Base-by-base conservation (phyloP, 2,888 invertebrate genomes). In the Caenorhabditis imperialis region DNA sequence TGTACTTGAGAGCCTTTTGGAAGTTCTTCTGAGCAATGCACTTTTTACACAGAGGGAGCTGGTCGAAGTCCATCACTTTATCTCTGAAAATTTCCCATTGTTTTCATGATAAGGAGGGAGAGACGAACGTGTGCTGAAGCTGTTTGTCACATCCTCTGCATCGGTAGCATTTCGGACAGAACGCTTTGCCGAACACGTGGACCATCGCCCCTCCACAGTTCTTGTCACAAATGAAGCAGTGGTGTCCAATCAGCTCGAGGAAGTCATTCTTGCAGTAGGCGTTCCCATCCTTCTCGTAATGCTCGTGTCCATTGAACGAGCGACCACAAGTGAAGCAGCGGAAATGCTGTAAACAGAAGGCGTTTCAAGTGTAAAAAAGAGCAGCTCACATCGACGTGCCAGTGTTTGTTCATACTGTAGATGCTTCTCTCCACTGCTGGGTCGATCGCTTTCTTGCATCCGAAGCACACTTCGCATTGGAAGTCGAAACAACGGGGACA, bases 311-410 rank as follows among this genome's bases (percentile, higher is more conserved):
- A 40, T 71, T 38, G 88, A 97, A 96, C 89, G 94, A 94, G 89
- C 94, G 94, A 38, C 95, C 95, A 89, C 97, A 97, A 88, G 95
- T 94, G 76, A 94, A 94, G 90, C 97, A 97, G 91, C 96, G 95
- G 91, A 97, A 97, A 90, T 96, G 96, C 90, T 97, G 48, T 55
- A 78, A 69, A 10, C 23, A 3, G 4, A 20, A 16, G 30, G 10
- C 3, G 27, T 42, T 27, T 25, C 37, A 22, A 33, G 40, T 12
- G 35, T 6, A 47, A 27, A 38, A 3, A 10, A 10, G 42, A 33
- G 16, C 16, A 3, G 23, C 53, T 33, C 14, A 78, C 81, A 30
- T 77, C 71, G 22, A 78, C 30, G 62, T 81, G 81, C 60, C 72
- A 81, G 37, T 81, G 79, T 18, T 57, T 74, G 18, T 70, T 71